Evolutionary conservation across 2,113 vertebrate genomes (phyloP).

Genomic region (Prionailurus viverrinus): DNA sequence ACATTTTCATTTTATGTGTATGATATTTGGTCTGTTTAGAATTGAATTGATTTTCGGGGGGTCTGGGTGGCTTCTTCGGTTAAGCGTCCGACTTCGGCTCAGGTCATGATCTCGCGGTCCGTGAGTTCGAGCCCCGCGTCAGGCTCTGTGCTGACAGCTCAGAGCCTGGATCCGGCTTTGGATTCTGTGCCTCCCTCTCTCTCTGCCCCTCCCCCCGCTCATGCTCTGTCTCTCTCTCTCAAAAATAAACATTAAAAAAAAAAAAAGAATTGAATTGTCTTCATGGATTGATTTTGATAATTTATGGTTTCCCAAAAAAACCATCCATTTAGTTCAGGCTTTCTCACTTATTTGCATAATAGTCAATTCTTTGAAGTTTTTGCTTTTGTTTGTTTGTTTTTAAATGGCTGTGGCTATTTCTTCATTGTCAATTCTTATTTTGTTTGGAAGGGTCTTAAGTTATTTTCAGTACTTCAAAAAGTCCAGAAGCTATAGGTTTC

Average conservation of each 20-base stretch:
- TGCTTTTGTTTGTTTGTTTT: neutral
- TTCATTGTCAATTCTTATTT: slow-evolving; percentile 30
- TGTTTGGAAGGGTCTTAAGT: slow-evolving; percentile 3
- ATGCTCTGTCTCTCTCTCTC: too few species aligned
- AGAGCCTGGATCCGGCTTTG: too few species aligned
- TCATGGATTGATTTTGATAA: neutral
- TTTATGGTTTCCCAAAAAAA: neutral
- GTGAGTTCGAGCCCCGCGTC: too few species aligned
- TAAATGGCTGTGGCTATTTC: neutral
- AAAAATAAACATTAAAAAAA: too few species aligned
- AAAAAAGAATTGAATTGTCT: neutral
- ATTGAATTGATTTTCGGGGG: neutral
- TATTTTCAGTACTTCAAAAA: slow-evolving; percentile 7
- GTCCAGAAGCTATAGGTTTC: neutral
- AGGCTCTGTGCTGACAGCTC: too few species aligned
- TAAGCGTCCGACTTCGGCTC: too few species aligned
- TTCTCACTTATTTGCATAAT: neutral
- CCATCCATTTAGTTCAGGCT: neutral
- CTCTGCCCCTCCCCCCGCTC: too few species aligned
- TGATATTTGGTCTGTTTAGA: neutral
- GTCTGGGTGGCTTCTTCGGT: too few species aligned
- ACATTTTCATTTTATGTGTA: neutral
- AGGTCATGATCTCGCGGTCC: too few species aligned
- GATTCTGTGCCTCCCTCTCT: too few species aligned
- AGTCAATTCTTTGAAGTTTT: neutral